Conservation (phyloP, 1,140 invertebrate species). For the Charaxes varanes region DNA sequence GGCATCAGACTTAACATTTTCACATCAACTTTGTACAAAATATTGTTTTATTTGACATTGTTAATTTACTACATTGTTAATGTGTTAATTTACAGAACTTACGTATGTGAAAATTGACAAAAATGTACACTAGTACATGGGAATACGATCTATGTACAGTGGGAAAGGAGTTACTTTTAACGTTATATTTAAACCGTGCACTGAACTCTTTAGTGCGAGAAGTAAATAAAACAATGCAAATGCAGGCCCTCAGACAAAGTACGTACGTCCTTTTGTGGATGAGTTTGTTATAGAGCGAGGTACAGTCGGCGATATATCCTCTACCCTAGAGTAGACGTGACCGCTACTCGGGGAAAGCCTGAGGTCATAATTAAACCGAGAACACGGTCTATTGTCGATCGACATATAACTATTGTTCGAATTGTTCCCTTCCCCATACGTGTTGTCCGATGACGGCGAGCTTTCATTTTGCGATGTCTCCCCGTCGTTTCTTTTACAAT, state of each 20-base stretch:
- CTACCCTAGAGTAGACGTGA: slow-evolving; percentile 70
- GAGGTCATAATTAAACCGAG: slow-evolving; percentile 72
- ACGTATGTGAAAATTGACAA: slow-evolving; percentile 65
- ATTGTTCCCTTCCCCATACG: slow-evolving; percentile 66
- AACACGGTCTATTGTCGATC: slow-evolving; percentile 67
- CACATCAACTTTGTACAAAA: slow-evolving; percentile 55
- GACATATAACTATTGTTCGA: slow-evolving; percentile 73
- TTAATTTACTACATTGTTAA: slow-evolving; percentile 15
- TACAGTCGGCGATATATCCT: slow-evolving; percentile 62
- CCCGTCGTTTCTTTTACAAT: slow-evolving; percentile 56
- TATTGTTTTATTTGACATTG: slow-evolving; percentile 38
- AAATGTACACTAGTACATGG: slow-evolving; percentile 24
- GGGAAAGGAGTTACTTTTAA: slow-evolving; percentile 5
- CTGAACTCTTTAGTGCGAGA: slow-evolving; percentile 13
- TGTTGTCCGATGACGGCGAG: slow-evolving; percentile 66
- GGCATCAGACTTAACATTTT: slow-evolving; percentile 63
- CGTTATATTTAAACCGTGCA: slow-evolving; percentile 16
- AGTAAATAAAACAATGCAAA: slow-evolving; percentile 21
- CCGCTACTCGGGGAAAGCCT: slow-evolving; percentile 63
- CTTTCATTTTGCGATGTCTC: slow-evolving; percentile 64
- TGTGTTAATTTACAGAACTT: slow-evolving; percentile 24
- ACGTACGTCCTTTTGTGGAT: slow-evolving; percentile 56
- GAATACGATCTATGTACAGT: slow-evolving; percentile 17
- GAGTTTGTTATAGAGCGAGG: slow-evolving; percentile 47
- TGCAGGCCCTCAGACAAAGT: slow-evolving; percentile 51